Conservation (phyloP, 2,797 vertebrate species). For the Periparus ater region DNA sequence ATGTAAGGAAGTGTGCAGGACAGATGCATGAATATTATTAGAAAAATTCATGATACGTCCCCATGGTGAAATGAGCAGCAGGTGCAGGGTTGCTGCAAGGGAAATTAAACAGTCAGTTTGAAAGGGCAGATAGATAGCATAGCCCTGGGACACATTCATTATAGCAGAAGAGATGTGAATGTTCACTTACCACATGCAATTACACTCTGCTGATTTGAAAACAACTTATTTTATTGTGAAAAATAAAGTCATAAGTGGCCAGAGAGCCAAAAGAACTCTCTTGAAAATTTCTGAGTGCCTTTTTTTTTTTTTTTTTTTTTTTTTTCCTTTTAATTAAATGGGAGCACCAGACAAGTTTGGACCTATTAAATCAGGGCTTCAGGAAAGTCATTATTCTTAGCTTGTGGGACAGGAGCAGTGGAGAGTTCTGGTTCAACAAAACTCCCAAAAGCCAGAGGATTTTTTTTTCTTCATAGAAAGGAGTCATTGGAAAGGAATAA, state of each 20-base stretch:
- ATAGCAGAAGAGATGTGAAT: background rate
- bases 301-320: background rate
- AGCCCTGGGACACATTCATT: slow-evolving; percentile 33
- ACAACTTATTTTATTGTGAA: slow-evolving; percentile 23
- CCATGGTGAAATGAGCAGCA: slow-evolving; percentile 39
- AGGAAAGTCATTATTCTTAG: background rate
- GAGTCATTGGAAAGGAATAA: background rate
- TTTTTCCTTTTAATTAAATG: background rate
- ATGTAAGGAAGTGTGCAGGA: background rate
- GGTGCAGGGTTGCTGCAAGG: slow-evolving; percentile 24
- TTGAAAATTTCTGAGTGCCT: background rate
- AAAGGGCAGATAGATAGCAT: slow-evolving; percentile 34
- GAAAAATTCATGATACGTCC: background rate
- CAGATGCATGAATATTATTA: slow-evolving; percentile 38
- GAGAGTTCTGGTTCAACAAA: background rate
- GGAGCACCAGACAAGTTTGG: background rate
- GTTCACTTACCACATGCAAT: background rate
- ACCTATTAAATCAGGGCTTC: background rate
- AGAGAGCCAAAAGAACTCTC: background rate
- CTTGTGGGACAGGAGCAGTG: background rate
- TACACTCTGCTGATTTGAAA: slow-evolving; percentile 28
- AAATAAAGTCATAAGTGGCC: background rate
- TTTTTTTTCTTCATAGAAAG: background rate
- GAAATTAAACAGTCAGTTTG: slow-evolving; percentile 36
- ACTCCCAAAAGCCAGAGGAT: background rate